Base-by-base conservation (phyloP, 2,888 invertebrate species). In the Cantharis lateralis region DNA sequence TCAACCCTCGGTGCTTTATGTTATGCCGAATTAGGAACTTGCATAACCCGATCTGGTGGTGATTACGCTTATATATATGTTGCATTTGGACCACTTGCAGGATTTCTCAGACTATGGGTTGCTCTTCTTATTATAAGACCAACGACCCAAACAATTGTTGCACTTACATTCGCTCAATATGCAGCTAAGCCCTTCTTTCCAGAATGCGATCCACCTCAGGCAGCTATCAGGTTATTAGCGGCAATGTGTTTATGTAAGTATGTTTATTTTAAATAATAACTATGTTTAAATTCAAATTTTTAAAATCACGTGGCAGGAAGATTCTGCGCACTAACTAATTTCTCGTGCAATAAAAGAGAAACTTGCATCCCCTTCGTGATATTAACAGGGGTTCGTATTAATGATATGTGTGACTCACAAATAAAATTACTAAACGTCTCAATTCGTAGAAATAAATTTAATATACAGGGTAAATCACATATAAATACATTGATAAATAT, bases 1-100 rank as follows among this genome's bases (percentile, higher is more conserved):
- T 96, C 96, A 4, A 95, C 95, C 71, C 88, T 96, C 74, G 97
- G 97, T 13, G 96, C 97, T 0, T 90, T 96, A 10, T 96, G 96
- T 86, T 96, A 95, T 86, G 96, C 97, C 1, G 97, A 98, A 88
- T 90, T 97, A 75, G 98, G 98, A 15, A 96, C 97, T 0, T 94
- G 94, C 62, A 95, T 98, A 81, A 94, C 95, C 15, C 89, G 95
- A 83, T 95, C 94, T 76, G 97, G 97, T 10, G 97, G 96, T 72
- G 97, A 97, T 88, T 97, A 96, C 88, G 96, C 96, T 48, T 97
- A 97, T 89, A 94, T 97, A 80, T 91, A 95, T 85, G 93, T 94
- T 70, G 95, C 96, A 20, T 97, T 97, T 87, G 97, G 97, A n/a
- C 95, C 95, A 0, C 89, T 96, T 76, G 93, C 94, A 1, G 96